Base-by-base conservation (phyloP, 2,113 vertebrate species). In the Notarius quadriscutis region DNA sequence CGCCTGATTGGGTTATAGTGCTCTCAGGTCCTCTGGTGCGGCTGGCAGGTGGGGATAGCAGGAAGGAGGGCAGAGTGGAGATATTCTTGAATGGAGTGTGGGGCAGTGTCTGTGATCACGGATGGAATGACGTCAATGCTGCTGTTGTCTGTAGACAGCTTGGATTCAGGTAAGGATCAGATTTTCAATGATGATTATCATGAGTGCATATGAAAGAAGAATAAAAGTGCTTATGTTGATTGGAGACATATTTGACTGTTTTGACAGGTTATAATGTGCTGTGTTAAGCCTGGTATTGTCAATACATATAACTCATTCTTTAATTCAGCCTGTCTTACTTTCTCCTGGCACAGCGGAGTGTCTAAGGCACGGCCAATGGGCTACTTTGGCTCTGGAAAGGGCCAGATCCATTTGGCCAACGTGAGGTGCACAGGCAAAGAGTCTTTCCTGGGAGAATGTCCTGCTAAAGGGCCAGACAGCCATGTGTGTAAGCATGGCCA, bases 391-490 rank as follows among this genome's bases (percentile, higher is more conserved):
- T 95, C 95, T 92, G 96, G 96, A 1, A 96, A 95, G 1, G 96
- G 96, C 5, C 96, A 96, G 50, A 93, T 97, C 88, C 96, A 97
- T 91, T 92, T 97, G 90, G 93, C 95, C 91, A 95, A 95, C 6
- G n/a, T 97, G 85, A 95, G 96, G 89, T 98, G 97, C 93, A 96
- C 94, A 0, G 97, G 97, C 71, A 95, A 92, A 1, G 97, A 98
- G 93, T 93, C 96, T 88, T 95, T 93, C 58, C 93, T 97, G 53
- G 97, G 97, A 4, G 93, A 93, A 90, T 96, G 92, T 80, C 94
- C 95, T 7, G 93, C 94, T 18, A 92, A 94, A 20, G 93, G 93
- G 15, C 94, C 91, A 78, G 92, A 90, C 81, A 91, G 91, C 87
- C 94, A 92, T 90, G 95, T 94, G 93, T 98, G 97, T 94, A 94